Conservation (phyloP, 2,888 invertebrate species). For the Dryococelus australis region DNA sequence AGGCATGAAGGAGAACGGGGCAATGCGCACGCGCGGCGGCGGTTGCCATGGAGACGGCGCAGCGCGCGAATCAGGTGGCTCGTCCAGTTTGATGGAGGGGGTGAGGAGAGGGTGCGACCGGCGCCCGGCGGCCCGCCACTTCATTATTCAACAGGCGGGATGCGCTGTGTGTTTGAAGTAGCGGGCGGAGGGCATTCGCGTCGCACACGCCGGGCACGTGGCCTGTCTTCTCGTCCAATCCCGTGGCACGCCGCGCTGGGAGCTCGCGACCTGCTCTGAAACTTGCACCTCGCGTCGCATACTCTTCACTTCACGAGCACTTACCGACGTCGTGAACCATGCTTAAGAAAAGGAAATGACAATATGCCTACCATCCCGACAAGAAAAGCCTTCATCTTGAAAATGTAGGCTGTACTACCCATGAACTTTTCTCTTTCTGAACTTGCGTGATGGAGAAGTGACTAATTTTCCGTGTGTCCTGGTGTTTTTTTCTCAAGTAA, state of each 20-base stretch:
- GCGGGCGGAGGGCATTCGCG: neutral
- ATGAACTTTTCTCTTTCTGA: neutral
- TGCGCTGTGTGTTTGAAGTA: neutral
- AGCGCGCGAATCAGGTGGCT: neutral
- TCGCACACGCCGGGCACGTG: neutral
- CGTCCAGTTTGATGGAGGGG: neutral
- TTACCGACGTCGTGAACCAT: neutral
- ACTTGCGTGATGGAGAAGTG: neutral
- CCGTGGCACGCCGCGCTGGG: neutral
- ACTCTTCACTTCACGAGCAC: neutral
- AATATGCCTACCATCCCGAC: neutral
- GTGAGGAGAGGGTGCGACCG: neutral
- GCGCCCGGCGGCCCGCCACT: neutral
- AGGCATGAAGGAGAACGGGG: neutral
- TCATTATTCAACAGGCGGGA: neutral
- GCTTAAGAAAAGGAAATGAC: neutral
- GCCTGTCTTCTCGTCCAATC: too few relatives aligned
- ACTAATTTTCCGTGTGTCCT: neutral
- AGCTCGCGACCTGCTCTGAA: neutral
- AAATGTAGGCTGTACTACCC: neutral
- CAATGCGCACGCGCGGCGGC: neutral
- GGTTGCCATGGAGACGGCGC: neutral
- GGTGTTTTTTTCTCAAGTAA: neutral
- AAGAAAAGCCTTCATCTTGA: neutral
- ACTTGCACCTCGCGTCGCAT: too few relatives aligned